Evolutionary conservation across 2,113 vertebrate genomes (phyloP).

Genomic region (Eulacestoma nigropectus): DNA sequence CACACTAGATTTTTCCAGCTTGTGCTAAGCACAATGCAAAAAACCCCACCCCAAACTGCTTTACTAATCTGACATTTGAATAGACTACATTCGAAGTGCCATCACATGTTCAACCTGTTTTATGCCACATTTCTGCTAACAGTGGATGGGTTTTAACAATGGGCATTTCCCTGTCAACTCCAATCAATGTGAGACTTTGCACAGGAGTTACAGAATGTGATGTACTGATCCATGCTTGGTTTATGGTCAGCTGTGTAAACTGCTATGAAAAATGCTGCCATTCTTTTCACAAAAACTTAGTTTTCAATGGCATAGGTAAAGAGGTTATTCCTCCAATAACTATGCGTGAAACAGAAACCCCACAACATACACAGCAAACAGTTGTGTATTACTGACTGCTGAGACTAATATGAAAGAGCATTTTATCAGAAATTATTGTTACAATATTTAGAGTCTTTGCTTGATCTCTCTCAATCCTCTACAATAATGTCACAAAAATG

Average conservation of each 20-base stretch:
- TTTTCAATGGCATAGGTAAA: not conserved
- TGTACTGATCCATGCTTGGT: not conserved
- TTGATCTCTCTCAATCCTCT: not conserved
- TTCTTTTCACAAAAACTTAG: not conserved
- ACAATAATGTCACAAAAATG: not conserved
- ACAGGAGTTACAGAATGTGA: not conserved
- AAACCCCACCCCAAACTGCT: not conserved
- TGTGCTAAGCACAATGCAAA: not conserved
- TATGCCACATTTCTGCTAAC: constrained; percentile 15
- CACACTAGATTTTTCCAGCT: not conserved
- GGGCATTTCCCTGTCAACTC: constrained; percentile 34
- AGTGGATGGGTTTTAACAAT: constrained; percentile 38
- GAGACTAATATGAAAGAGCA: not conserved
- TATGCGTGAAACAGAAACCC: not conserved
- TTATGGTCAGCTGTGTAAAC: not conserved
- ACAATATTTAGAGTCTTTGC: not conserved
- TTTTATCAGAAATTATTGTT: not conserved
- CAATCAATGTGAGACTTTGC: not conserved
- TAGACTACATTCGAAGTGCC: not conserved
- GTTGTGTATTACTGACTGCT: not conserved
- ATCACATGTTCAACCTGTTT: not conserved
- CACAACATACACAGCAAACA: not conserved
- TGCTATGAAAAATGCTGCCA: not conserved
- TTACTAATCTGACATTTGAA: constrained; percentile 39
- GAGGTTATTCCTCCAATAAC: not conserved